A percentile compares a stretch with the other conserved stretches of the same genome.
Evolutionary conservation across 2,113 vertebrate species (phyloP).

Genomic region (Sterrhoptilus dennistouni): DNA sequence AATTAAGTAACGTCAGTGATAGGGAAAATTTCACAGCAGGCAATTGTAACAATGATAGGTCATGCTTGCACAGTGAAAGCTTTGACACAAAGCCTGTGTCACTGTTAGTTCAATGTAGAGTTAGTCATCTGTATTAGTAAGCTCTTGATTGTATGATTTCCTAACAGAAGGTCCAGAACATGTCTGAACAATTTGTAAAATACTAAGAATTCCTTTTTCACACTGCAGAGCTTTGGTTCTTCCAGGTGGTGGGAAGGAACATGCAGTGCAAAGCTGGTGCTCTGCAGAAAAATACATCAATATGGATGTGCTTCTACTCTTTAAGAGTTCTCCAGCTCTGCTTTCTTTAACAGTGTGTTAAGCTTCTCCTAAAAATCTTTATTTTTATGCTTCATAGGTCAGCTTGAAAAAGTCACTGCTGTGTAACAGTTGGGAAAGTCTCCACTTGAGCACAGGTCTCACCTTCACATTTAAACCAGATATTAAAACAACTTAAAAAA

Average conservation of each 20-base stretch:
- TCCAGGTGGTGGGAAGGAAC: constrained; percentile 11
- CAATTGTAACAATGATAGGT: not conserved
- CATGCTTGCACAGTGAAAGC: constrained; percentile 8
- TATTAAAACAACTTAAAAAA: not conserved
- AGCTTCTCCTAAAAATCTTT: not conserved
- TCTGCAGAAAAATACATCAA: not conserved
- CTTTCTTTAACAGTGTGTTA: not conserved
- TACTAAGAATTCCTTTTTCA: constrained; percentile 30
- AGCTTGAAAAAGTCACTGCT: not conserved
- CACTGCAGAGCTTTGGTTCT: not conserved
- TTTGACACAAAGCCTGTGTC: constrained; percentile 38
- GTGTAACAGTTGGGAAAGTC: not conserved
- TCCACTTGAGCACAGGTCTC: not conserved
- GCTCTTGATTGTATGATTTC: constrained; percentile 23
- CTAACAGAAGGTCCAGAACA: constrained; percentile 22
- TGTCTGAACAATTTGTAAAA: constrained; percentile 54
- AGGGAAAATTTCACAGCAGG: not conserved
- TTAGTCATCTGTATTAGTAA: constrained; percentile 50
- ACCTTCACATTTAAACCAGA: not conserved
- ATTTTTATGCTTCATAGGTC: not conserved
- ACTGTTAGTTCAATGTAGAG: not conserved
- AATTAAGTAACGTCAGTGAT: not conserved
- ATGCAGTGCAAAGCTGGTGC: not conserved
- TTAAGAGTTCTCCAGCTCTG: not conserved
- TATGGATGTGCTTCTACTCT: not conserved